Conservation (phyloP, 2,113 vertebrate genomes). For the Vulpes lagopus region DNA sequence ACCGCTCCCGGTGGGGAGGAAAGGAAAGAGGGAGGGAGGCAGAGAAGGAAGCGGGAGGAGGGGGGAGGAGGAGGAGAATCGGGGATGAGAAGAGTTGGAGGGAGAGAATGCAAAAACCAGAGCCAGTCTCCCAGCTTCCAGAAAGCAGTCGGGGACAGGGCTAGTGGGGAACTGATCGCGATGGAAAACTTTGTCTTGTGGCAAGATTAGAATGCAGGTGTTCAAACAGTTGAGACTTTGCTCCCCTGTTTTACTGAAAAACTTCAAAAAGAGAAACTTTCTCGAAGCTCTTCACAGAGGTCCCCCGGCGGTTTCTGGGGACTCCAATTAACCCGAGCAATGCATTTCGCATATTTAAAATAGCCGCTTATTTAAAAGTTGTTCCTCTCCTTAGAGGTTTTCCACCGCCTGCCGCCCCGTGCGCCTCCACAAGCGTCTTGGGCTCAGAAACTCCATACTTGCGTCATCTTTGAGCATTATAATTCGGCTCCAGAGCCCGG, state of each 20-base stretch:
- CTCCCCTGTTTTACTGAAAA: conserved; percentile 54
- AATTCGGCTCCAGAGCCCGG: conserved; percentile 70
- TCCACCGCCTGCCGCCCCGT: not conserved
- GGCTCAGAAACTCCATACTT: conserved; percentile 46
- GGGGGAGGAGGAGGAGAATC: not conserved
- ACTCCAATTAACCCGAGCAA: not conserved
- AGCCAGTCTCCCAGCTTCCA: not conserved
- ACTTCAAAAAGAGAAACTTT: not conserved
- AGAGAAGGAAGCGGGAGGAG: too few species aligned
- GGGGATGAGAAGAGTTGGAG: not conserved
- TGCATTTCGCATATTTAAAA: not conserved
- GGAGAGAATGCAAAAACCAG: not conserved
- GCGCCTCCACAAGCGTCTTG: not conserved
- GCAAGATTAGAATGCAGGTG: not conserved
- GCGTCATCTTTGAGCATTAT: conserved; percentile 44
- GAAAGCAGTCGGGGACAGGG: not conserved
- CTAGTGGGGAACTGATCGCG: not conserved
- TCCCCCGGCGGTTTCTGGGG: conserved; percentile 36
- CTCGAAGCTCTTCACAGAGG: not conserved
- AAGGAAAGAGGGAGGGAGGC: too few species aligned
- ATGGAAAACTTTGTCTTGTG: not conserved
- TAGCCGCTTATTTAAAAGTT: not conserved
- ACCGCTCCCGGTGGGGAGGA: too few species aligned
- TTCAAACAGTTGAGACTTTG: not conserved
- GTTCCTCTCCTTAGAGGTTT: not conserved